Conservation (phyloP, 2,888 invertebrate genomes). For the Plagodis pulveraria region DNA sequence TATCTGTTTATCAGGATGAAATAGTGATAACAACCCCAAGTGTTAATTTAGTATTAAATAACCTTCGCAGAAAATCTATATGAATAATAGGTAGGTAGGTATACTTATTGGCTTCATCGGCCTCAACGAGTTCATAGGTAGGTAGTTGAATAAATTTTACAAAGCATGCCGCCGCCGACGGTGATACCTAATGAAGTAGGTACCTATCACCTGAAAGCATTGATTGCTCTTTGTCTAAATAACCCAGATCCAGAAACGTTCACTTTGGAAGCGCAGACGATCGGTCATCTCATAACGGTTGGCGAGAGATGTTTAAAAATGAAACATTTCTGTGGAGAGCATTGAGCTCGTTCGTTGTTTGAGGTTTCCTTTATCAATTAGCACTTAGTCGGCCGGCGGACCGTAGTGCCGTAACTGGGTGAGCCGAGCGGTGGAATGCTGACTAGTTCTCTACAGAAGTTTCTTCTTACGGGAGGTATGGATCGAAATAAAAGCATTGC, state of each 20-base stretch:
- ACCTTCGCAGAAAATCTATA: too few species aligned
- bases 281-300: slow-evolving; percentile 79
- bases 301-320: slow-evolving; percentile 78
- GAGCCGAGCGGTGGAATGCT: slow-evolving; percentile 74
- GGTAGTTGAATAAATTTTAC: too few species aligned
- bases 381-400: slow-evolving; percentile 78
- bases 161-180: too few species aligned
- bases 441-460: slow-evolving; percentile 60
- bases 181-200: too few species aligned
- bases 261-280: slow-evolving; percentile 47
- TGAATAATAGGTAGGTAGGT: too few species aligned
- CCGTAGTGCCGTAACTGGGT: slow-evolving; percentile 83
- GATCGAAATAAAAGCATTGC: slow-evolving; percentile 14
- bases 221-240: slow-evolving; percentile 29
- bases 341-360: slow-evolving; percentile 83
- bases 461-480: slow-evolving; percentile 56
- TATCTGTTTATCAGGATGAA: too few species aligned
- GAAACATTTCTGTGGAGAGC: slow-evolving; percentile 84
- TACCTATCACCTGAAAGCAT: slow-evolving; percentile 3
- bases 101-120: too few species aligned
- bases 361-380: slow-evolving; percentile 85
- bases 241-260: slow-evolving; percentile 45
- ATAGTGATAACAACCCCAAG: too few species aligned
- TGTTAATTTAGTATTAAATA: too few species aligned
- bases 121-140: too few species aligned